Percentiles rank a stretch among this genome's conserved stretches.
Conservation (phyloP, 2,113 vertebrate genomes). For the Megaceryle maxima region DNA sequence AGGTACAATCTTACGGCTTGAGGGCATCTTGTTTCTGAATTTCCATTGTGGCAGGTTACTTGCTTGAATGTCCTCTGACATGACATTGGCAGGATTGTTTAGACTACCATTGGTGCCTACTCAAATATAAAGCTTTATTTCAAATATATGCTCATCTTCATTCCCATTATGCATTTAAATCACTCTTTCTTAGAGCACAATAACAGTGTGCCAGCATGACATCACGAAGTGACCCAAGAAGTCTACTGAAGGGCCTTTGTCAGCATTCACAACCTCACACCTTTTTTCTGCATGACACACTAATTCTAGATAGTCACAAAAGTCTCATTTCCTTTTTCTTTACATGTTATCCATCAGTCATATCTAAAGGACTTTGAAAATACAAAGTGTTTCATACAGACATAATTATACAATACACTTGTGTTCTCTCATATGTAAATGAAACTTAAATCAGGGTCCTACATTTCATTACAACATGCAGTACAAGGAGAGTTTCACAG, state of each 20-base stretch:
- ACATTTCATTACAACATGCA: background rate
- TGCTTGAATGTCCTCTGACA: background rate
- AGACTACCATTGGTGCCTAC: background rate
- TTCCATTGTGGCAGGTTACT: background rate
- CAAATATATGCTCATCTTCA: background rate
- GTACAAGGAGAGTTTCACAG: background rate
- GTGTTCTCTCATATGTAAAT: background rate
- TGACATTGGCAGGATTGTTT: background rate
- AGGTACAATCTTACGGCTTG: fast-evolving
- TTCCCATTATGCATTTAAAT: background rate
- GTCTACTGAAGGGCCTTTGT: background rate
- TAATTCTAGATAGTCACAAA: background rate
- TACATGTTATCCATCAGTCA: background rate
- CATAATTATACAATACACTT: background rate
- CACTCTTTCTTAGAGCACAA: background rate
- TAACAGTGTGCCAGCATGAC: background rate
- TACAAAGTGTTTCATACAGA: background rate
- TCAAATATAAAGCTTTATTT: background rate
- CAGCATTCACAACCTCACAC: background rate
- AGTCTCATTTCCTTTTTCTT: background rate
- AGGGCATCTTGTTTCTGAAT: background rate
- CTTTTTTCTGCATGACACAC: background rate
- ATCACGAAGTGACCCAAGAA: background rate
- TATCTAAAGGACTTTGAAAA: background rate
- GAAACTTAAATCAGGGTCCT: background rate